Evolutionary conservation across 2,113 vertebrate genomes (phyloP), one percentile per base, ranked within the genome.

Genomic region (Taxidea taxus): DNA sequence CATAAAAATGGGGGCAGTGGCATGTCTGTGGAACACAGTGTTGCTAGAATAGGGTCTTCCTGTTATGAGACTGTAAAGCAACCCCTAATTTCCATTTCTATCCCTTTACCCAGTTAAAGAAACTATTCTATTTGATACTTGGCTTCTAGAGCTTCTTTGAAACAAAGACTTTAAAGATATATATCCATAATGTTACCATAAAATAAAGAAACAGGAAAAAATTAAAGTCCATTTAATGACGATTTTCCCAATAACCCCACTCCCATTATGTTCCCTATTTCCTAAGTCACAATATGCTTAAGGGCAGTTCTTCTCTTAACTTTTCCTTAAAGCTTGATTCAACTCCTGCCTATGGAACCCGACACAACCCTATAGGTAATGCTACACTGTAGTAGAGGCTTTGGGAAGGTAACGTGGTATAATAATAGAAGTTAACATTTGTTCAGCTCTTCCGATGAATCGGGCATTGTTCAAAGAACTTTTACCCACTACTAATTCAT

Each of bases 141-240:
- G 44, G 44, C 66, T 16, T 98, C 97, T 98, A 98, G 96, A 95
- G 98, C 94, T 95, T 87, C 77, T 66, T 83, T 85, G 51, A 49
- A 42, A 44, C 94, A 42, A 0, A 7, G 3, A n/a, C 62, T 25
- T 70, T 21, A 16, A 97, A 97, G 96, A 2, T 95, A 90, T 0
- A 1, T 1, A 72, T 34, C 49, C 42, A 70, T 91, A 74, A 89
- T 12, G 51, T 66, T 82, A 92, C 39, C 34, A 60, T 78, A 88
- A 83, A 93, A 93, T 25, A 94, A 92, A 21, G 37, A 72, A 49
- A 37, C 25, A 87, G 4, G 31, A 82, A 82, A 82, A 87, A 74
- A 90, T n/a, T 70, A 64, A 81, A 47, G 74, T 49, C 47, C n/a
- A 72, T 37, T 92, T 90, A 95, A 77, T 75, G 58, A 90, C 12